Evolutionary conservation across 2,797 vertebrate genomes (phyloP), one percentile per base, ranked within the genome.

Genomic region (Gadopsis bispinosus): DNA sequence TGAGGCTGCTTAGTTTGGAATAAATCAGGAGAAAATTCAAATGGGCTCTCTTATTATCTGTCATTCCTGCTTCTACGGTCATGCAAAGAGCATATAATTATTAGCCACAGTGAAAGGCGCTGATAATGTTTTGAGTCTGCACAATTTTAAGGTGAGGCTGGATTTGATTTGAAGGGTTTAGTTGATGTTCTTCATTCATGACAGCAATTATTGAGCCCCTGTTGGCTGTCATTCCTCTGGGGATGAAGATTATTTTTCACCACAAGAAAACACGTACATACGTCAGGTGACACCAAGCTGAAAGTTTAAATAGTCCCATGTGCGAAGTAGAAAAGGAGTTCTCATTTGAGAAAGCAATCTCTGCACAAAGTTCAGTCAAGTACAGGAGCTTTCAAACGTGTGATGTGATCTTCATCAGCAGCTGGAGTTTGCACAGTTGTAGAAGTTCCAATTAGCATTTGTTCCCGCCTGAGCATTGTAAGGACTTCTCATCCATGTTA

Each of bases 11-110:
- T 31, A 59, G 68, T 64, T 60, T 68, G 69, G 76, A 82, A 82
- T 80, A 85, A 83, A 85, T 82, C 76, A 79, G 63, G 64, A 69
- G 67, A 29, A 53, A 78, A 75, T 80, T 74, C 63, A 69, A 78
- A 84, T 22, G 53, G 20, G 37, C 64, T 77, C 77, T 9, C 33
- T 8, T 8, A 37, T 72, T 79, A 86, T 84, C 82, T 83, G 73
- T 77, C 82, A 63, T 37, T 69, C 64, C 54, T 76, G 69, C 69
- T 31, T 54, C 75, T 48, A 31, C 73, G 69, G 69, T 77, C 77
- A 50, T 3, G 68, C 61, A 77, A 77, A 80, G 72, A 75, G 61
- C 37, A 8, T 54, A 55, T 74, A 61, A 87, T 88, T 82, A 87
- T 75, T n/a, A 71, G 67, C 51, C 65, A n/a, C 78, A 67, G 54